Conservation (phyloP, 2,113 vertebrate genomes). For the Mastomys natalensis region DNA sequence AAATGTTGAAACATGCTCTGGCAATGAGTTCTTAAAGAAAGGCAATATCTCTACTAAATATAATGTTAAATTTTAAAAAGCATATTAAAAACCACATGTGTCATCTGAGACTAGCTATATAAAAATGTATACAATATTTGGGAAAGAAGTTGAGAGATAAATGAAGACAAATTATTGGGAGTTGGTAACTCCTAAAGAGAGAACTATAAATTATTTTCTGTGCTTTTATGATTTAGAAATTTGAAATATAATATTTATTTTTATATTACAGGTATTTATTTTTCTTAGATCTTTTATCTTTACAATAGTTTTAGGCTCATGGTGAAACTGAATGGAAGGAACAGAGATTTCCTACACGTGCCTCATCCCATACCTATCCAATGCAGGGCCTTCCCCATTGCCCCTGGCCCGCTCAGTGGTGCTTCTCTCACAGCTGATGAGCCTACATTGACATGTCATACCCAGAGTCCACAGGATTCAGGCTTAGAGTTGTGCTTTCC, state of each 20-base stretch:
- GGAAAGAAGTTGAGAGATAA: neutral
- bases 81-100: neutral
- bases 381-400: neutral
- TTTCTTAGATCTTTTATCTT: neutral
- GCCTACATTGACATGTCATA: neutral
- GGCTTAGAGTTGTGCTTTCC: neutral
- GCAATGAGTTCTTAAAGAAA: conserved; percentile 42
- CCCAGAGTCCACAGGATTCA: neutral
- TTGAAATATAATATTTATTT: neutral
- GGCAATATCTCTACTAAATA: conserved; percentile 32
- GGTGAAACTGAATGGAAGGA: neutral
- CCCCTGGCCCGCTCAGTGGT: neutral
- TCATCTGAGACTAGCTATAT: neutral
- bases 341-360: neutral
- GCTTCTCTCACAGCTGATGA: neutral
- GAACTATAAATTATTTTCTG: neutral
- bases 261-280: neutral
- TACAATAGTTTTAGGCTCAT: neutral
- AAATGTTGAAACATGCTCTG: neutral
- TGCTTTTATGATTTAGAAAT: neutral
- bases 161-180: neutral
- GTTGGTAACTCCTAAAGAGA: neutral
- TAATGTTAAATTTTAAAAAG: conserved; percentile 19
- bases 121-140: neutral
- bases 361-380: neutral